These are phyloP conservation scores for Cephus nigrinus DNA, from an alignment of 2,888 invertebrate species.

Conservation along the genomic window DNA sequence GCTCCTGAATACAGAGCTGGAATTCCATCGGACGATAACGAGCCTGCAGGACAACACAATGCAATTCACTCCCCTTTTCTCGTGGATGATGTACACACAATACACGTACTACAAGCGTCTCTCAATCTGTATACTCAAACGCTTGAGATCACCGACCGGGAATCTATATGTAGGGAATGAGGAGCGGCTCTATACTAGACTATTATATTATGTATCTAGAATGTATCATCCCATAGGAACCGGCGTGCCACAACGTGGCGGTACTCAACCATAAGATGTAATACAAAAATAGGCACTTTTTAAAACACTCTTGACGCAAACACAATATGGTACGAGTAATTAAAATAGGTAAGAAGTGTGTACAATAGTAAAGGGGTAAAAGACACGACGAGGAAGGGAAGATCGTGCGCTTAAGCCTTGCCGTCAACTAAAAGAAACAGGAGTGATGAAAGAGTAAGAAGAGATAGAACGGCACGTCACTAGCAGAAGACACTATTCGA, in stretches of 20 bases:
- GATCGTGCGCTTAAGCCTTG: not conserved
- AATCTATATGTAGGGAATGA: not conserved
- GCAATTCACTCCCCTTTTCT: not conserved
- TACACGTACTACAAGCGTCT: not conserved
- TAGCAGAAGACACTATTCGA: not conserved
- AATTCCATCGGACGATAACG: not conserved
- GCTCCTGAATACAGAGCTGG: not conserved
- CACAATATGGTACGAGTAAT: not conserved
- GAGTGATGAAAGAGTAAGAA: not conserved
- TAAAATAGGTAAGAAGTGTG: not conserved
- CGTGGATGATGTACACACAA: not conserved
- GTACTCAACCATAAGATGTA: not conserved
- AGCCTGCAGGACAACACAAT: not conserved
- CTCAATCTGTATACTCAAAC: not conserved
- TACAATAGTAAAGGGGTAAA: not conserved
- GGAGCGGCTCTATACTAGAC: not conserved
- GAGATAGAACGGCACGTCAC: not conserved
- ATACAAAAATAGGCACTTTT: not conserved
- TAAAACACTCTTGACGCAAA: not conserved
- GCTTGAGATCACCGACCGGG: not conserved
- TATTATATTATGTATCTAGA: not conserved
- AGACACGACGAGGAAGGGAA: not conserved
- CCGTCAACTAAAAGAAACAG: not conserved
- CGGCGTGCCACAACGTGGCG: not conserved
- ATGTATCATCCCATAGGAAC: not conserved